Percentiles rank a stretch among this genome's conserved stretches.
phyloP scores from a whole-genome alignment of 2,113 vertebrate species.

The Lycocorax pyrrhopterus region DNA sequence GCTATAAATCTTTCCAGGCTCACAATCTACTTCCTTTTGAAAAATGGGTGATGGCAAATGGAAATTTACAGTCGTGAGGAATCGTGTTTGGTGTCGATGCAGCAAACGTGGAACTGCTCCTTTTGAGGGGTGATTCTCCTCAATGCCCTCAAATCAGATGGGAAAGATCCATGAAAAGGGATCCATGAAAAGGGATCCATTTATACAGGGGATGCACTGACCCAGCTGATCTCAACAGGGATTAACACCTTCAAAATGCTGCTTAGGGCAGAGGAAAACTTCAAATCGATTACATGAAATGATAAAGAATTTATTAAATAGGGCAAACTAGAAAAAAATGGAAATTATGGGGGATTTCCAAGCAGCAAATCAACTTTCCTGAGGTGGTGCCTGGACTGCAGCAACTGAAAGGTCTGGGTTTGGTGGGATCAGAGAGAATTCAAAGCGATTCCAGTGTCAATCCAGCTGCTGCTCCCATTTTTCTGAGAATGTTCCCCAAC shows the following conservation, averaged over 20 bases:
- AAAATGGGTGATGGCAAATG: background rate
- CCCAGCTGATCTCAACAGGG: background rate
- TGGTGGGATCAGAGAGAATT: background rate
- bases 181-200: background rate
- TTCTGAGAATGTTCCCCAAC: accelerated
- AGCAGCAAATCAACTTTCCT: background rate
- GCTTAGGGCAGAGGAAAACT: accelerated
- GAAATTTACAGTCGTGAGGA: background rate
- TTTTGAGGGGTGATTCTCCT: background rate
- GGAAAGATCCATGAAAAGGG: background rate
- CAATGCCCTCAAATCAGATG: background rate
- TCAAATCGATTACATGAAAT: background rate
- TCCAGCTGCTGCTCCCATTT: background rate
- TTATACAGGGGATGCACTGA: background rate
- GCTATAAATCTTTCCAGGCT: slow-evolving; percentile 44
- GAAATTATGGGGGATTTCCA: accelerated
- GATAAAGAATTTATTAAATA: background rate
- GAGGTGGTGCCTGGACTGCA: background rate
- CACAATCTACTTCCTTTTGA: slow-evolving; percentile 13
- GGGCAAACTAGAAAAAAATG: accelerated
- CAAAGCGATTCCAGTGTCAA: accelerated
- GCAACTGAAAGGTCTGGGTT: background rate
- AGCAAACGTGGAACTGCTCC: background rate
- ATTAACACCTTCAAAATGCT: background rate
- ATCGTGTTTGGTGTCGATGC: background rate